Percentiles rank a stretch among this genome's conserved stretches.
These are phyloP conservation scores for Lathronympha strigana DNA, from an alignment of 2,888 invertebrate species.

Conservation along the genomic window DNA sequence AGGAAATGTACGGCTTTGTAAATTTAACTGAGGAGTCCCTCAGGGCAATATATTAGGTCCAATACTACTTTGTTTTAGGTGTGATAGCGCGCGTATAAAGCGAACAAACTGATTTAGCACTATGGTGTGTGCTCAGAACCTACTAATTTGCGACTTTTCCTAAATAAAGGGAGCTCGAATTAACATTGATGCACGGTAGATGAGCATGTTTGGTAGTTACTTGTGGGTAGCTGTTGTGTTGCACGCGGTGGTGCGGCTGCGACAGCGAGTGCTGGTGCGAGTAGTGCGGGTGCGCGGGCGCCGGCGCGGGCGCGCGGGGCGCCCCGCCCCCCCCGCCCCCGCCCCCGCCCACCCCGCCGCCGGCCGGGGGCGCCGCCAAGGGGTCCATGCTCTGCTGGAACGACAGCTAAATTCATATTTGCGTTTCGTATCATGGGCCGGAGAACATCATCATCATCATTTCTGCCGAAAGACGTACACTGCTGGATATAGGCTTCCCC, in stretches of 20 bases:
- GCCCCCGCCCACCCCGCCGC: background rate
- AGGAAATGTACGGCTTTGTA: too few relatives aligned
- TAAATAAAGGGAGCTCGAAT: too few relatives aligned
- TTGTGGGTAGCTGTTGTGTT: constrained; percentile 55
- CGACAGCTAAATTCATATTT: background rate
- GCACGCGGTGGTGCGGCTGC: constrained; percentile 64
- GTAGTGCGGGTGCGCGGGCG: constrained; percentile 59
- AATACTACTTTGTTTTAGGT: background rate
- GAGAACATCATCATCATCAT: too few relatives aligned
- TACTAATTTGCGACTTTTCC: too few relatives aligned
- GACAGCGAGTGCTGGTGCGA: constrained; percentile 77
- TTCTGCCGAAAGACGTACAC: too few relatives aligned
- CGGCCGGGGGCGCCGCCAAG: background rate
- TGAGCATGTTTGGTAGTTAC: constrained; percentile 44
- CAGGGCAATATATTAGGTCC: constrained; percentile 15
- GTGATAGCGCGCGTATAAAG: too few relatives aligned
- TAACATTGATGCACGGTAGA: too few relatives aligned
- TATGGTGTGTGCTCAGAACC: too few relatives aligned
- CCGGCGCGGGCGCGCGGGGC: constrained; percentile 28
- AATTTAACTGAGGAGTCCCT: background rate
- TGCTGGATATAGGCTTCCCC: too few relatives aligned
- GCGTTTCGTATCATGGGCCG: too few relatives aligned
- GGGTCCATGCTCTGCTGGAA: constrained; percentile 44
- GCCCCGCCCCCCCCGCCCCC: background rate
- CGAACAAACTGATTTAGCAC: too few relatives aligned